phyloP scores from a whole-genome alignment of 2,888 invertebrate species.

The Campaea margaritaria region DNA sequence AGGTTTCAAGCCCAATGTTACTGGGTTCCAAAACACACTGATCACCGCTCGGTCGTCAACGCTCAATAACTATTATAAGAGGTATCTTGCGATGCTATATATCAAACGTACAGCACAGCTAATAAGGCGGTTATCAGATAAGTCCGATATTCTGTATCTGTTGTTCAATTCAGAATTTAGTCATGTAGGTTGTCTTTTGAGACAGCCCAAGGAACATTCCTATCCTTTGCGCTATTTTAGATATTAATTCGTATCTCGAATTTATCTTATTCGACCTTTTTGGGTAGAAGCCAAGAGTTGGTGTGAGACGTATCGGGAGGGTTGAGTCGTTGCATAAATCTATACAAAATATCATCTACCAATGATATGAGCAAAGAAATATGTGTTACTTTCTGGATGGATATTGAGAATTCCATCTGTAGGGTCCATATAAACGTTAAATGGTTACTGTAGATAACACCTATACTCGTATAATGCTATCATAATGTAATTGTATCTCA shows the following conservation, averaged over 20 bases:
- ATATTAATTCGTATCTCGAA: constrained; percentile 55
- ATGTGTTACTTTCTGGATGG: constrained; percentile 12
- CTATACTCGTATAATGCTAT: too few species aligned
- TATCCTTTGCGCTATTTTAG: constrained; percentile 39
- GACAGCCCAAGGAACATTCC: constrained; percentile 25
- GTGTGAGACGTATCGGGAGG: constrained; percentile 41
- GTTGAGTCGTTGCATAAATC: constrained; percentile 37
- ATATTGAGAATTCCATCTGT: constrained; percentile 13
- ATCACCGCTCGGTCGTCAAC: too few species aligned
- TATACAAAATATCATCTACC: constrained; percentile 19
- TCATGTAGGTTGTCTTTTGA: constrained; percentile 2
- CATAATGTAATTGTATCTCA: too few species aligned
- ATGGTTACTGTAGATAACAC: too few species aligned
- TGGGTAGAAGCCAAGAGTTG: constrained; percentile 49
- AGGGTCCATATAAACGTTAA: background rate
- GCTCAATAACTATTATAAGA: too few species aligned
- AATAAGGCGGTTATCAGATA: too few species aligned
- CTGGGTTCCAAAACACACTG: too few species aligned
- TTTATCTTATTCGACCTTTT: constrained; percentile 56
- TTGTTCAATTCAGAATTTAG: background rate
- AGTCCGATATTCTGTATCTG: too few species aligned
- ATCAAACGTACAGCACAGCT: too few species aligned
- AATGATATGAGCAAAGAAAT: constrained; percentile 14
- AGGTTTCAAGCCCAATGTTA: too few species aligned
- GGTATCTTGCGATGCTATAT: too few species aligned